Evolutionary conservation across 2,888 invertebrate genomes (phyloP).

Genomic region (Nemoura dubitans): DNA sequence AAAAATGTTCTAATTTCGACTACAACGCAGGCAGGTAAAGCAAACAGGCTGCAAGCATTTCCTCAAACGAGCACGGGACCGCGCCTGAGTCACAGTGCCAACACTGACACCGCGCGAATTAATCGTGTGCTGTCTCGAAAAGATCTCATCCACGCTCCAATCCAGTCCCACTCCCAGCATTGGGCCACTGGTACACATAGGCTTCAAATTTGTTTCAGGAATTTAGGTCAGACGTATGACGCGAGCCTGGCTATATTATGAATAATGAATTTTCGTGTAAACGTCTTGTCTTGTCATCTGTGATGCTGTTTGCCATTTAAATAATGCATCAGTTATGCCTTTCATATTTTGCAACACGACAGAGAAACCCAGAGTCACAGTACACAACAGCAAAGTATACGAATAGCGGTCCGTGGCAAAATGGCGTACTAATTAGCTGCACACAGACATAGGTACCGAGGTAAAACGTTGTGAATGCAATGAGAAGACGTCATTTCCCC

Average conservation of each 20-base stretch:
- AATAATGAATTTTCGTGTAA: not conserved
- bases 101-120: not conserved
- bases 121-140: not conserved
- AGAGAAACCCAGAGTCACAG: too few relatives aligned
- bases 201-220: slow-evolving; percentile 8
- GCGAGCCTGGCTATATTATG: not conserved
- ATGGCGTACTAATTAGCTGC: not conserved
- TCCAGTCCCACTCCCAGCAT: not conserved
- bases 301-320: not conserved
- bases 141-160: not conserved
- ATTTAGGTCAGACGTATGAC: slow-evolving; percentile 18
- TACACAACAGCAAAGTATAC: too few relatives aligned
- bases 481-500: not conserved
- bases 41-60: not conserved
- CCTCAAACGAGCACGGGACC: not conserved
- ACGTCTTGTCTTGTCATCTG: not conserved
- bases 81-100: not conserved
- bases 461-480: not conserved
- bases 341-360: too few relatives aligned
- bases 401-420: not conserved
- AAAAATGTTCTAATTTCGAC: not conserved
- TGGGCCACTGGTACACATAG: not conserved
- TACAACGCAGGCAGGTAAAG: not conserved
- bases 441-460: not conserved
- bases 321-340: not conserved